These are phyloP conservation scores for Corvus hawaiiensis DNA, from an alignment of 2,113 vertebrate genomes.

Conservation along the genomic window DNA sequence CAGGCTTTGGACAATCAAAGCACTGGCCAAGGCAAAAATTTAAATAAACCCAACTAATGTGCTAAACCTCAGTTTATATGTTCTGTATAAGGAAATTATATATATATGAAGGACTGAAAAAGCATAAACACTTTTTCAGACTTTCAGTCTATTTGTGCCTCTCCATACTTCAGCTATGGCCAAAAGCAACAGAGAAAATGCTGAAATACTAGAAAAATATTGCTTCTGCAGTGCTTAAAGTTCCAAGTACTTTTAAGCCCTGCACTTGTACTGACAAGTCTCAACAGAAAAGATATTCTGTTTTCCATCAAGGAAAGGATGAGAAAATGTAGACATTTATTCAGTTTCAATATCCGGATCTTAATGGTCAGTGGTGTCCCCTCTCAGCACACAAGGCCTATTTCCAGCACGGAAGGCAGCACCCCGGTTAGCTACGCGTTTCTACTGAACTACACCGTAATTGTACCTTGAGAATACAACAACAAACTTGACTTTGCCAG, in stretches of 20 bases:
- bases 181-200: slow-evolving; percentile 38
- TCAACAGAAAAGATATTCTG: neutral
- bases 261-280: neutral
- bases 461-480: neutral
- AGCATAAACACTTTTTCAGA: slow-evolving; percentile 16
- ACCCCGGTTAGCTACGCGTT: neutral
- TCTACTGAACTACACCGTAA: neutral
- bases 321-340: neutral
- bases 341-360: neutral
- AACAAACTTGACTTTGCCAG: neutral
- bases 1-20: neutral
- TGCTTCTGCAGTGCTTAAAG: neutral
- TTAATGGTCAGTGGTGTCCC: neutral
- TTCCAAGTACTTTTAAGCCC: neutral
- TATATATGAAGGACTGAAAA: slow-evolving; percentile 12
- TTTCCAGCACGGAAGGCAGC: neutral
- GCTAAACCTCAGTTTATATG: slow-evolving; percentile 41
- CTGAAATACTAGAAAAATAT: slow-evolving; percentile 36
- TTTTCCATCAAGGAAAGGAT: neutral
- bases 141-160: neutral
- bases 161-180: neutral
- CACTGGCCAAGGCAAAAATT: neutral
- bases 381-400: neutral
- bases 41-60: slow-evolving; percentile 20
- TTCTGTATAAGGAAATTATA: slow-evolving; percentile 12